Evolutionary conservation across 92 coral and sea anemone genomes (phyloP).

Genomic region (Porites lobata): DNA sequence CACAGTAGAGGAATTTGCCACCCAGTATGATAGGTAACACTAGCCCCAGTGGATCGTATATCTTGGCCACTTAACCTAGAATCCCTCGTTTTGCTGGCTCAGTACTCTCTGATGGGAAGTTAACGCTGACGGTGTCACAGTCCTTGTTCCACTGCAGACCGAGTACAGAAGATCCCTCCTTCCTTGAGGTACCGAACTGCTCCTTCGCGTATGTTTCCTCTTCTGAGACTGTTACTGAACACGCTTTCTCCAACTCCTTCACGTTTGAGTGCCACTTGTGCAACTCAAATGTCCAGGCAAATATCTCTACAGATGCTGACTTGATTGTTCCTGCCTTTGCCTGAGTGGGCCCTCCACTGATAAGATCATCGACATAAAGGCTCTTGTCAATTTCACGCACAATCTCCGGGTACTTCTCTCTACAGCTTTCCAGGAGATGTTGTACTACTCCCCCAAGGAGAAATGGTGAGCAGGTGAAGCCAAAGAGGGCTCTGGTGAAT

Average conservation of each 20-base stretch:
- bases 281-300: constrained; percentile 41
- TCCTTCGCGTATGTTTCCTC: constrained; percentile 47
- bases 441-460: too few relatives aligned
- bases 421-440: too few relatives aligned
- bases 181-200: background rate
- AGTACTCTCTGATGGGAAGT: background rate
- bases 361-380: constrained; percentile 53
- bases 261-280: background rate
- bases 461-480: too few relatives aligned
- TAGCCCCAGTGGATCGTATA: constrained; percentile 43
- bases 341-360: constrained; percentile 37
- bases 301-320: constrained; percentile 36
- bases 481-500: too few relatives aligned
- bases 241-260: constrained; percentile 29
- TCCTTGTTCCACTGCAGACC: background rate
- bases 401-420: too few relatives aligned
- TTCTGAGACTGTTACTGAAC: constrained; percentile 11
- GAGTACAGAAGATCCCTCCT: too few relatives aligned
- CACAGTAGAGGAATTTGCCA: background rate
- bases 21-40: constrained; percentile 28
- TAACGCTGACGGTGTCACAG: constrained; percentile 21
- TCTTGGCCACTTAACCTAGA: background rate
- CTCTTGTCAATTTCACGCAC: too few relatives aligned
- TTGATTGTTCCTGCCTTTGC: constrained; percentile 22
- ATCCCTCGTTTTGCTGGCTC: background rate